phyloP scores from a whole-genome alignment of 2,113 vertebrate genomes.

The Corythoichthys intestinalis region DNA sequence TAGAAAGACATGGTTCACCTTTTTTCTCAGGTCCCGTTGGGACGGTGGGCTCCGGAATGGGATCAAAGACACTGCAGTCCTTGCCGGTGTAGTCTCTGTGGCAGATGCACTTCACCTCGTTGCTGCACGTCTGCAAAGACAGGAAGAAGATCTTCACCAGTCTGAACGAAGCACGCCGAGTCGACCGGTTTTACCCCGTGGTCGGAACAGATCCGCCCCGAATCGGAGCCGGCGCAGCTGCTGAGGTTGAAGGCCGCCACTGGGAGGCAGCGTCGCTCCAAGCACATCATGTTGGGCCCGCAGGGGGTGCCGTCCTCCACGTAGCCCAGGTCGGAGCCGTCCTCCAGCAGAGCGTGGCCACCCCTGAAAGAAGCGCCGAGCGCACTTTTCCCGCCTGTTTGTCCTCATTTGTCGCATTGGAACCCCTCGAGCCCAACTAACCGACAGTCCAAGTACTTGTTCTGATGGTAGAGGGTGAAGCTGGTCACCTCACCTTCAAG shows the following conservation, averaged over 20 bases:
- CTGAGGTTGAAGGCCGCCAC: conserved; percentile 89
- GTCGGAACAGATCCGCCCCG: conserved; percentile 80
- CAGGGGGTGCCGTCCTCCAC: conserved; percentile 91
- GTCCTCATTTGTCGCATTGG: background rate
- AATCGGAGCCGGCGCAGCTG: conserved; percentile 80
- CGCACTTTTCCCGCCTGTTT: background rate
- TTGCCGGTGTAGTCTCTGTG: conserved; percentile 91
- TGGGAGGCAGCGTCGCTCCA: conserved; percentile 88
- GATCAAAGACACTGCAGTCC: conserved; percentile 91
- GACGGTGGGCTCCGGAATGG: conserved; percentile 80
- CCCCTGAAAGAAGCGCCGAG: conserved; percentile 68
- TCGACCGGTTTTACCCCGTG: conserved; percentile 80
- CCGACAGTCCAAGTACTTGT: conserved; percentile 93
- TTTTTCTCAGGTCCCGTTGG: conserved; percentile 81
- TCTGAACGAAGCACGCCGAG: background rate
- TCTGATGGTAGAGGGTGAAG: conserved; percentile 90
- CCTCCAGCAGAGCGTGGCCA: conserved; percentile 87
- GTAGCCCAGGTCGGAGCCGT: conserved; percentile 89
- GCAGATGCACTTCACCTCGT: conserved; percentile 94
- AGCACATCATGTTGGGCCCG: conserved; percentile 92
- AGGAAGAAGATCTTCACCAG: background rate
- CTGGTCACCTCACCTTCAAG: conserved; percentile 87
- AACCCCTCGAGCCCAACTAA: conserved; percentile 34
- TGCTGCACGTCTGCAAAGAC: conserved; percentile 83
- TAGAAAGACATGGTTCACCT: conserved; percentile 69